Evolutionary conservation across 92 coral and sea anemone genomes (phyloP).

Genomic region (Diadumene lineata): DNA sequence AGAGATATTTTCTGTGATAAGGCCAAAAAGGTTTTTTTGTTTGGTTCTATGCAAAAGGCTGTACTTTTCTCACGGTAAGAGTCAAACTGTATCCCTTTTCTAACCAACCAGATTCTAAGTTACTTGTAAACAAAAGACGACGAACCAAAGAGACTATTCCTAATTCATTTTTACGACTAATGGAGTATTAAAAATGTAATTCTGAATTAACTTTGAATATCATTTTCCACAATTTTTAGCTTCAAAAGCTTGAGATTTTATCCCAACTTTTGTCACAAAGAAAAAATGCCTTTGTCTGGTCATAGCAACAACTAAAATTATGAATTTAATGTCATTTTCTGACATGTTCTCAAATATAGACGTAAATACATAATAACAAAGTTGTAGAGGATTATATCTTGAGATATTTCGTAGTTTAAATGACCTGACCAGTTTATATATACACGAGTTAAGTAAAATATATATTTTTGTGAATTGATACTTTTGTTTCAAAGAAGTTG

Average conservation of each 20-base stretch:
- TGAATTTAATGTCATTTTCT: background rate
- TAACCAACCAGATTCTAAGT: constrained; percentile 15
- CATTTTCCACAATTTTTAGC: background rate
- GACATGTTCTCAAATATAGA: background rate
- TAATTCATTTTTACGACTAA: constrained; percentile 10
- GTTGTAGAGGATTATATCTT: background rate
- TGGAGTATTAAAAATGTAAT: constrained; percentile 19
- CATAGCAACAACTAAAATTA: background rate
- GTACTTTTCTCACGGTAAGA: constrained; percentile 31
- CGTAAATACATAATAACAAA: background rate
- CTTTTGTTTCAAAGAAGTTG: background rate
- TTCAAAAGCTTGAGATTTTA: background rate
- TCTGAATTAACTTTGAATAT: background rate
- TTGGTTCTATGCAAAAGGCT: constrained; percentile 12
- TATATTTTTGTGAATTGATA: background rate
- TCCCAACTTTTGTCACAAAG: background rate
- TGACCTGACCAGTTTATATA: background rate
- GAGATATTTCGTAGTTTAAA: background rate
- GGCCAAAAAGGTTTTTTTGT: background rate
- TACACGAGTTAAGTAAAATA: background rate
- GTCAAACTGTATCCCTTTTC: constrained; percentile 16
- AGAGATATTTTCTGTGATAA: background rate
- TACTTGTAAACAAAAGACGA: constrained; percentile 12
- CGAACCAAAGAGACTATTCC: background rate
- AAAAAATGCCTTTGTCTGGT: background rate